phyloP scores from a whole-genome alignment of 2,113 vertebrate genomes.

The Cisticola juncidis region DNA sequence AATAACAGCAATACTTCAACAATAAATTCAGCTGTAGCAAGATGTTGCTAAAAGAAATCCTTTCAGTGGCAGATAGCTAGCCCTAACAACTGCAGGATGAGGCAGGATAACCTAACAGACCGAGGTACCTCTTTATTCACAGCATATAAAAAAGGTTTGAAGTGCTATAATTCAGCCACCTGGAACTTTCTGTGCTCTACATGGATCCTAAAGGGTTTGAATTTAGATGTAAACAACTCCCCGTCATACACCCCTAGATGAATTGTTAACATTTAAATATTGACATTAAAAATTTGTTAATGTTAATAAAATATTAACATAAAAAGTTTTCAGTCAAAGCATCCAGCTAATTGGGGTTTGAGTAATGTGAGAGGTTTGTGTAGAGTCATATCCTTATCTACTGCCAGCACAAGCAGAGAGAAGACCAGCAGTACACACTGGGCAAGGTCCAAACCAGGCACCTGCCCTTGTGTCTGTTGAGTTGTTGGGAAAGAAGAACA shows the following conservation, averaged over 20 bases:
- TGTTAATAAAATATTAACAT: neutral
- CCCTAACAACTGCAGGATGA: neutral
- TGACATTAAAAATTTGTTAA: neutral
- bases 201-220: neutral
- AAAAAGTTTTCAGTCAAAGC: neutral
- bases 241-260: fast-evolving
- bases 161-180: neutral
- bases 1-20: neutral
- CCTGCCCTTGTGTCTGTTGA: neutral
- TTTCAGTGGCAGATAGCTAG: neutral
- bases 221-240: neutral
- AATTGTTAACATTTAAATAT: neutral
- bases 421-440: neutral
- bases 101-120: neutral
- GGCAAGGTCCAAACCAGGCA: neutral
- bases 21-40: neutral
- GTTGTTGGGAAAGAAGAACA: neutral
- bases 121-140: neutral
- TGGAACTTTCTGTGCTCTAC: neutral
- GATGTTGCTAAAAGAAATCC: neutral
- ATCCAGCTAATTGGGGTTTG: neutral
- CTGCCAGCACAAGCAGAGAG: neutral
- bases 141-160: neutral
- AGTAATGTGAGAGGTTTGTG: neutral
- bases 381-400: neutral